Evolutionary conservation across 2,113 vertebrate genomes (phyloP), one percentile per base, ranked within the genome.

Genomic region (Sander vitreus): DNA sequence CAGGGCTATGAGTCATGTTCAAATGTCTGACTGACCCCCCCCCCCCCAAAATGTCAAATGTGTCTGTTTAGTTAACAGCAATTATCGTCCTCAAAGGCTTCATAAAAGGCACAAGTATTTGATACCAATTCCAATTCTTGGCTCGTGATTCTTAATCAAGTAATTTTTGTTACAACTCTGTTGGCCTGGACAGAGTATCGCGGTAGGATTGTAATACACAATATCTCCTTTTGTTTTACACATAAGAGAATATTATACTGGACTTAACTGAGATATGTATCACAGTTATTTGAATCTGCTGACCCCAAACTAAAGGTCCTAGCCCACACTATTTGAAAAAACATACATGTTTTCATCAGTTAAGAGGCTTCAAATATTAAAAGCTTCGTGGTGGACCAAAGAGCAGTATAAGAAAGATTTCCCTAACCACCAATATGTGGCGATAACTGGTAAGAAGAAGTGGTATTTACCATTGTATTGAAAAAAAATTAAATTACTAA

Each of bases 21-120:
- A 68, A 88, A 83, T 27, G 23, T 67, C 60, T 57, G 16, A 78
- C 51, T n/a, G n/a, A n/a, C n/a, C n/a, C n/a, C n/a, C n/a, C n/a
- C n/a, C 70, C 9, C 33, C 14, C 27, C 55, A 27, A n/a, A 55
- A 39, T 39, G 21, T 71, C 6, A 50, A 76, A 48, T n/a, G 3
- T 50, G 16, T 64, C 3, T 8, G 10, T 21, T 76, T 27, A n/a
- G 14, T 23, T 43, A 23, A 75, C 23, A 19, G 82, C 36, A 51
- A 50, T 77, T 76, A 77, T 12, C 43, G 19, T 27, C 19, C 55
- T 15, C 30, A 60, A 60, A 30, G 11, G 19, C 11, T 16, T 73
- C 39, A 57, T 39, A 71, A 36, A 21, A 55, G 18, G 43, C 3
- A 27, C 66, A 51, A 45, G 19, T 1, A 53, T 43, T n/a, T 30